phyloP scores from a whole-genome alignment of 2,113 vertebrate genomes.

The Eurystomus gularis region DNA sequence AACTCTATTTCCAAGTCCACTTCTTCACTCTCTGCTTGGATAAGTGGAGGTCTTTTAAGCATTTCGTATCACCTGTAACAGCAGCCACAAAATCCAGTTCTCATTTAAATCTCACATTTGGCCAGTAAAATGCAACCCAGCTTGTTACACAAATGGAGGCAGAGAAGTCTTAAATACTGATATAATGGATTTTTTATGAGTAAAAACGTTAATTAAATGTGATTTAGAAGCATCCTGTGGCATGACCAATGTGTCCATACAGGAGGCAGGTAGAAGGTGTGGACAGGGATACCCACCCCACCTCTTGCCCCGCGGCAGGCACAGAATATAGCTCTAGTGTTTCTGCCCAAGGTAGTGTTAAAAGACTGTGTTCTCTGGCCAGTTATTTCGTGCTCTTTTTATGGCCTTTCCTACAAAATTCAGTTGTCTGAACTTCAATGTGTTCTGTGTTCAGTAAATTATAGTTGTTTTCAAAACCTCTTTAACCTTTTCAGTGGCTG shows the following conservation, averaged over 20 bases:
- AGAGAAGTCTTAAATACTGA: neutral
- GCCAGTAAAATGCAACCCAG: neutral
- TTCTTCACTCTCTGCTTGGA: neutral
- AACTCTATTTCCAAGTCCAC: neutral
- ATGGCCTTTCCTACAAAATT: neutral
- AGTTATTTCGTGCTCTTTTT: neutral
- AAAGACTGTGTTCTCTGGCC: neutral
- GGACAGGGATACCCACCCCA: neutral
- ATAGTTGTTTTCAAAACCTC: neutral
- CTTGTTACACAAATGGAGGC: neutral
- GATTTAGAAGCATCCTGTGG: neutral
- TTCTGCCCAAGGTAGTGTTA: neutral
- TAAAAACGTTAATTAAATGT: neutral
- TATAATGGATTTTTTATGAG: neutral
- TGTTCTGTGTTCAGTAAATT: neutral
- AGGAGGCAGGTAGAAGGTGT: neutral
- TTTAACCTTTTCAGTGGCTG: neutral
- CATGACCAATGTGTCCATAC: accelerated
- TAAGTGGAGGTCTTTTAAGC: neutral
- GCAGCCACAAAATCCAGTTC: neutral
- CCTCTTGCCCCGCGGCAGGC: accelerated
- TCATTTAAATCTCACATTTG: neutral
- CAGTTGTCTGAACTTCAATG: neutral
- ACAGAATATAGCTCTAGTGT: neutral
- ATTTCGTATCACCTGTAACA: neutral